These are phyloP conservation scores for Adoxophyes honmai DNA, from an alignment of 1,140 invertebrate genomes.

Conservation along the genomic window DNA sequence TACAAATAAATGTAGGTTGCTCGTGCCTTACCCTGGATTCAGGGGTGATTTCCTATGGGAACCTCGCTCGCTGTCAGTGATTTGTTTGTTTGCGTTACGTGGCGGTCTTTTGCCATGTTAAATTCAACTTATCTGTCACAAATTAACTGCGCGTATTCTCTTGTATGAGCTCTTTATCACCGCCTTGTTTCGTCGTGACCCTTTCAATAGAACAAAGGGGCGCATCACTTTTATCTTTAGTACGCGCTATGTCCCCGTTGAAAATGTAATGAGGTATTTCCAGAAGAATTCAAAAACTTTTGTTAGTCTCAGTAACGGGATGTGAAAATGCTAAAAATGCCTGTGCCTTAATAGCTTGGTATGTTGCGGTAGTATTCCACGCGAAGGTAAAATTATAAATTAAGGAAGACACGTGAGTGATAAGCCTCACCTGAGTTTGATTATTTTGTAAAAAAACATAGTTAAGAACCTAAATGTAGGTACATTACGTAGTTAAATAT, in stretches of 20 bases:
- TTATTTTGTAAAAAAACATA: too few species aligned
- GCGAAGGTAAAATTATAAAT: too few species aligned
- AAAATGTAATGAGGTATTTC: conserved; percentile 11
- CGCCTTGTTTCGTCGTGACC: not conserved
- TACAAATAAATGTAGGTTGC: conserved; percentile 3
- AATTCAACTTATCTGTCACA: conserved; percentile 4
- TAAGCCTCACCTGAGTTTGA: too few species aligned
- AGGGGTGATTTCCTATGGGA: conserved; percentile 12
- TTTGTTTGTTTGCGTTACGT: conserved; percentile 2
- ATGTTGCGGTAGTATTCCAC: not conserved
- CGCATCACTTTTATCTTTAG: conserved; percentile 11
- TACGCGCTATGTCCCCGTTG: not conserved
- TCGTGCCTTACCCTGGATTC: not conserved
- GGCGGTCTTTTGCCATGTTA: conserved; percentile 4
- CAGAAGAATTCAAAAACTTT: not conserved
- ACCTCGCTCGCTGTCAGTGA: not conserved
- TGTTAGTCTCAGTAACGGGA: not conserved
- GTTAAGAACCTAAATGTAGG: too few species aligned
- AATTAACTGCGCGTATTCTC: not conserved
- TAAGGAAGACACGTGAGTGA: too few species aligned
- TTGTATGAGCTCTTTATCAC: conserved; percentile 3
- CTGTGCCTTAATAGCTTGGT: not conserved
- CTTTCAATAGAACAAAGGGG: conserved; percentile 5
- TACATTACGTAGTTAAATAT: too few species aligned
- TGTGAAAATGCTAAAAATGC: not conserved